These are phyloP conservation scores for Axinella damicornis DNA, from an alignment of 37 sponge, comb jelly and placozoan genomes.

Conservation along the genomic window DNA sequence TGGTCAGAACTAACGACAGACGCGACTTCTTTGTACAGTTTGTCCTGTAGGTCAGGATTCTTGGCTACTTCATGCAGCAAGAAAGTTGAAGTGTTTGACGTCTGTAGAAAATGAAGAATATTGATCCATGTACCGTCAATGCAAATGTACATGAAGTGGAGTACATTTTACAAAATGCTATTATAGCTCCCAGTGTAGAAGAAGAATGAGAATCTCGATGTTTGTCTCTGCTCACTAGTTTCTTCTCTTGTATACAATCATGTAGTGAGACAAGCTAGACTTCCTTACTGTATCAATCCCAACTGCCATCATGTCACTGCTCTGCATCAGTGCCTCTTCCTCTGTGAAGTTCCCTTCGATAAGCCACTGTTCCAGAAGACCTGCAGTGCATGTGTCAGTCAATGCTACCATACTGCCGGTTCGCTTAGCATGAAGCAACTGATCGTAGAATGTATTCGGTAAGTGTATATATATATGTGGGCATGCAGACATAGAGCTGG, in stretches of 20 bases:
- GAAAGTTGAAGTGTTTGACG: conserved; percentile 43
- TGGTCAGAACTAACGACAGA: conserved; percentile 1
- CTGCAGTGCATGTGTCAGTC: neutral
- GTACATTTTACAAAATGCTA: neutral
- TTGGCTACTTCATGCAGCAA: conserved; percentile 57
- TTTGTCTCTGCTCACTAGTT: no score
- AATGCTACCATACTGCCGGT: no score
- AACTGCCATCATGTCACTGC: conserved; percentile 43
- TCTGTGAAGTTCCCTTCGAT: conserved; percentile 31
- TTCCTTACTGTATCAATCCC: conserved; percentile 68
- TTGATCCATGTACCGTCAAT: no score
- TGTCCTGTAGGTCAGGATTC: conserved; percentile 46
- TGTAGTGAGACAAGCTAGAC: no score
- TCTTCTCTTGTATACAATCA: no score
- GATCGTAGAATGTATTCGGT: no score
- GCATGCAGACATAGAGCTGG: no score
- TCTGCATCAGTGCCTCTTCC: conserved; percentile 24
- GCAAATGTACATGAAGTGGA: neutral
- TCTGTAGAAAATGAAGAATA: neutral
- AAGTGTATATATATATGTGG: no score
- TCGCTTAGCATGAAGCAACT: no score
- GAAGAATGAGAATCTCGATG: neutral
- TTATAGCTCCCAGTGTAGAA: neutral
- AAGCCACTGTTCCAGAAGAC: conserved; percentile 64
- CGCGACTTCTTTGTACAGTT: conserved; percentile 29